phyloP scores from a whole-genome alignment of 1,140 invertebrate species.

The Drosophila lowei region DNA sequence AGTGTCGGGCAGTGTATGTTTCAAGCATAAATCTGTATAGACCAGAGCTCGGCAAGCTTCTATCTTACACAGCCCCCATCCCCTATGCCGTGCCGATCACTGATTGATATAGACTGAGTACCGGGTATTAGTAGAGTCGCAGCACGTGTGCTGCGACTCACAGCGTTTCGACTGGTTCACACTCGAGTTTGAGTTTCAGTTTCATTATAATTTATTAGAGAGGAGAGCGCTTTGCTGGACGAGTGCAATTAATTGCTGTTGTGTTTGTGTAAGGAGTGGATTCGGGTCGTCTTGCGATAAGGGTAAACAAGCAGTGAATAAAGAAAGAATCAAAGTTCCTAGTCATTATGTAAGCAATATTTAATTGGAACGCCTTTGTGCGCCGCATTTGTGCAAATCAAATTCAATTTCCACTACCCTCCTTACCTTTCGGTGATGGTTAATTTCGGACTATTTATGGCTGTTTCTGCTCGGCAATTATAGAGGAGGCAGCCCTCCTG shows the following conservation, averaged over 20 bases:
- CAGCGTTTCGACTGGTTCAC: slow-evolving; percentile 2
- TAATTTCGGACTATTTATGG: slow-evolving; percentile 12
- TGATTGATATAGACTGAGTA: too few relatives aligned
- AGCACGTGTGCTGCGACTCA: background rate
- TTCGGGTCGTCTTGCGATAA: slow-evolving; percentile 43
- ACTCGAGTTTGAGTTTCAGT: slow-evolving; percentile 45
- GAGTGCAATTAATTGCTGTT: slow-evolving; percentile 62
- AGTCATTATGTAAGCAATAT: slow-evolving; percentile 36
- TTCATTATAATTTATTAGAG: slow-evolving; percentile 37
- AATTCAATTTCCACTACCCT: slow-evolving; percentile 25
- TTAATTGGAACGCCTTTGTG: slow-evolving; percentile 36
- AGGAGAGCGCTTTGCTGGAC: slow-evolving; percentile 15
- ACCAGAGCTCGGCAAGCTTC: too few relatives aligned
- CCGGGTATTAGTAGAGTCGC: background rate
- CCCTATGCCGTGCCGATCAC: too few relatives aligned
- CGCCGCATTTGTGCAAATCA: slow-evolving; percentile 15
- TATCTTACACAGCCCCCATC: too few relatives aligned
- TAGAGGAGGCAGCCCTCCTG: background rate
- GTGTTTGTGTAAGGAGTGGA: slow-evolving; percentile 16
- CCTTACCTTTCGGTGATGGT: background rate
- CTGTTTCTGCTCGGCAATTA: background rate
- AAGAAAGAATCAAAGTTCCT: background rate
- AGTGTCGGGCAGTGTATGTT: too few relatives aligned
- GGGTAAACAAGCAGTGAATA: background rate
- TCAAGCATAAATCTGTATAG: too few relatives aligned